Evolutionary conservation across 2,888 invertebrate species (phyloP).

Genomic region (Pachycephus smyrnensis): DNA sequence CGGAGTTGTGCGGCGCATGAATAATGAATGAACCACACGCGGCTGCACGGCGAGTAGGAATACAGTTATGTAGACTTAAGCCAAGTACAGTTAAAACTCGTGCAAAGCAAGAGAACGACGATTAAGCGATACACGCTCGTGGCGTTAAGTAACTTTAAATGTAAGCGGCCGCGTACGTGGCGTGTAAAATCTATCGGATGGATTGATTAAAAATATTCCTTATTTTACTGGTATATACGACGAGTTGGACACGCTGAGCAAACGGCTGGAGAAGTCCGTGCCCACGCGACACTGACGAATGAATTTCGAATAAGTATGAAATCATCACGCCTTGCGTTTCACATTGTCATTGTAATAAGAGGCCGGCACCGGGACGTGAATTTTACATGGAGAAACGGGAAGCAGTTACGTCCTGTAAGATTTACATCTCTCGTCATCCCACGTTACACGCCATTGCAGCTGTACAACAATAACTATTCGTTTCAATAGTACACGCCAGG

Average conservation of each 20-base stretch:
- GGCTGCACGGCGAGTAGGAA: slow-evolving; percentile 45
- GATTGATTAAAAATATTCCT: background rate
- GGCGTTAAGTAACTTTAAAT: background rate
- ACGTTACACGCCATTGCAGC: too few relatives aligned
- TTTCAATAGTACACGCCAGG: background rate
- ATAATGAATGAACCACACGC: slow-evolving; percentile 49
- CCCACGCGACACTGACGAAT: background rate
- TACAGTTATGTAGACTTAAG: slow-evolving; percentile 26
- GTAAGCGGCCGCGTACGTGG: background rate
- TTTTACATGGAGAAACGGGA: background rate
- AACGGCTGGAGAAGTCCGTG: background rate
- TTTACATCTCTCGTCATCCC: too few relatives aligned
- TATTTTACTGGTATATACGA: background rate
- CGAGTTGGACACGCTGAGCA: background rate
- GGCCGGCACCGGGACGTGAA: background rate
- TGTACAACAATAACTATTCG: background rate
- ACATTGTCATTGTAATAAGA: background rate
- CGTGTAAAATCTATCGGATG: background rate
- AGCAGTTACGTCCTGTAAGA: background rate
- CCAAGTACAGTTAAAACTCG: slow-evolving; percentile 41
- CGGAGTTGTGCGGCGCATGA: slow-evolving; percentile 47
- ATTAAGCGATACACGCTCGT: slow-evolving; percentile 24
- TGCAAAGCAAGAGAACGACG: slow-evolving; percentile 25
- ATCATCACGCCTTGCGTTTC: background rate
- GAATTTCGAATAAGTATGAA: background rate